phyloP scores from a whole-genome alignment of 2,113 vertebrate species.

The Alligator sinensis region DNA sequence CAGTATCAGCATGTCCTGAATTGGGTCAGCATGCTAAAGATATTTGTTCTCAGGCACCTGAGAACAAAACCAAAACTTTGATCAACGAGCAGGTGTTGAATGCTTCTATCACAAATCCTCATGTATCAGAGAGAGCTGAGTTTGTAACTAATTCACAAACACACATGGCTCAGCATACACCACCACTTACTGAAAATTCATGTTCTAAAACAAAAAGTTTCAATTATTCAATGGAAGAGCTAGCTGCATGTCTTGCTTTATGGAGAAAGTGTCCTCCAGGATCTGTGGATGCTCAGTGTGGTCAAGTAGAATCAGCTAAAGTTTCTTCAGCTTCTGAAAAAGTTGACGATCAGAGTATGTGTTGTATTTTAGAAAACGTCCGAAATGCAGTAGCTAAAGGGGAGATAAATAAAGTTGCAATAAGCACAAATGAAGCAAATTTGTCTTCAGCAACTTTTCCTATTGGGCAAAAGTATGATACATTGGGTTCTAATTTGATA shows the following conservation, averaged over 20 bases:
- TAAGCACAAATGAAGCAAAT: not conserved
- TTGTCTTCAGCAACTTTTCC: not conserved
- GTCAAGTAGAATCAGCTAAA: not conserved
- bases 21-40: not conserved
- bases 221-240: slow-evolving; percentile 71
- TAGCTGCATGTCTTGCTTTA: slow-evolving; percentile 74
- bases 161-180: not conserved
- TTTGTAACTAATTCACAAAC: not conserved
- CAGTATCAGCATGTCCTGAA: not conserved
- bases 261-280: slow-evolving; percentile 67
- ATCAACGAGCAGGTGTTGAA: not conserved
- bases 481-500: not conserved
- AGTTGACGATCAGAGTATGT: not conserved
- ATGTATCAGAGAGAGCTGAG: not conserved
- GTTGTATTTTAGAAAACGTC: not conserved
- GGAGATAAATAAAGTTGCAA: not conserved
- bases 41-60: not conserved
- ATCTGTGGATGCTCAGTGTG: slow-evolving; percentile 14
- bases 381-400: not conserved
- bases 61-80: not conserved
- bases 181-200: not conserved
- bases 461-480: slow-evolving; percentile 69
- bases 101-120: not conserved
- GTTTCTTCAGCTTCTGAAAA: not conserved
- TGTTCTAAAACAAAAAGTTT: not conserved